phyloP scores from a whole-genome alignment of 2,888 invertebrate genomes.

The Ophraella communa region DNA sequence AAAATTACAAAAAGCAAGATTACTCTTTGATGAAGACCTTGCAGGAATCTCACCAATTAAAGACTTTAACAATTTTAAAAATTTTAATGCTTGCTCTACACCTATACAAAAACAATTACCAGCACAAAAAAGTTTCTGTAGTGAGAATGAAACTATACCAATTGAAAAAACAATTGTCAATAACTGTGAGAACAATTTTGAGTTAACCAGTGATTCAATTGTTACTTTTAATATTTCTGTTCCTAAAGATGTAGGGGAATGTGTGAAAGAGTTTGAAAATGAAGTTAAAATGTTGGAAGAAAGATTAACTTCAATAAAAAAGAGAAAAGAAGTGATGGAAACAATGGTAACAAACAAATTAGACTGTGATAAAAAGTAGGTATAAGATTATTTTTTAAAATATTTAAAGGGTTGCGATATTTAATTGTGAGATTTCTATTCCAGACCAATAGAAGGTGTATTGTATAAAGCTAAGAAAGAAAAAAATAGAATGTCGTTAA shows the following conservation, averaged over 20 bases:
- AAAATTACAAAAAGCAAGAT: conserved; percentile 47
- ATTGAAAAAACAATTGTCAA: neutral
- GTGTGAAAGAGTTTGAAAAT: conserved; percentile 38
- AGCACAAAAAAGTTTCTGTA: neutral
- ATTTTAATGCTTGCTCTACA: conserved; percentile 28
- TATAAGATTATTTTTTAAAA: neutral
- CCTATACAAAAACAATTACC: conserved; percentile 18
- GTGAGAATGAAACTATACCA: neutral
- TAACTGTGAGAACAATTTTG: neutral
- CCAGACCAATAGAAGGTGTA: conserved; percentile 46
- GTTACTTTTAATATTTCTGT: conserved; percentile 30
- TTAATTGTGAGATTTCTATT: conserved; percentile 22
- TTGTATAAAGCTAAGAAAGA: conserved; percentile 44
- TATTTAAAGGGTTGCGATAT: neutral
- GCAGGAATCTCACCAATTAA: conserved; percentile 19
- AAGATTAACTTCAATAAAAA: conserved; percentile 40
- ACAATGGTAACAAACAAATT: conserved; percentile 22
- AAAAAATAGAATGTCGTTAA: conserved; percentile 39
- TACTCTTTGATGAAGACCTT: conserved; percentile 44
- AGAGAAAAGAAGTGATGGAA: conserved; percentile 35
- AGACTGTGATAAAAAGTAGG: conserved; percentile 26
- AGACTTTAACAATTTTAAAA: neutral
- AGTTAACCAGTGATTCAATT: conserved; percentile 5
- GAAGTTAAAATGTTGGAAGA: conserved; percentile 49
- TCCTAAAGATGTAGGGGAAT: conserved; percentile 33